Evolutionary conservation across 2,113 vertebrate species (phyloP).

Genomic region (Xiphophorus couchianus): DNA sequence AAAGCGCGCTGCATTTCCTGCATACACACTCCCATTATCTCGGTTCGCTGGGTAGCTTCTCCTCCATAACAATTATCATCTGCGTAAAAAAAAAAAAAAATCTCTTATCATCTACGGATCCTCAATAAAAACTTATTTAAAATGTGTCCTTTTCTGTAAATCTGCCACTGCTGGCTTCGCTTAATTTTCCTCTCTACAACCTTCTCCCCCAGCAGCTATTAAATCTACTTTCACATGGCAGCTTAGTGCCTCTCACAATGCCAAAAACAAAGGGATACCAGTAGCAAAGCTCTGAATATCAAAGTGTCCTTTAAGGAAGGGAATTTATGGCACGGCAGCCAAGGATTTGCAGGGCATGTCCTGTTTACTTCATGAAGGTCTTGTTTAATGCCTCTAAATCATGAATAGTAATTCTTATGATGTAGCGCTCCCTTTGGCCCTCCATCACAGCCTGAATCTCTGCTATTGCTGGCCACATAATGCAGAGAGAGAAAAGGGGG

Average conservation of each 20-base stretch:
- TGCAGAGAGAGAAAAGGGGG: constrained; percentile 2
- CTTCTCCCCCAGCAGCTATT: constrained; percentile 29
- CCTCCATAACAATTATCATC: neutral
- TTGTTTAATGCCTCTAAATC: constrained; percentile 59
- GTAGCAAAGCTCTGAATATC: constrained; percentile 63
- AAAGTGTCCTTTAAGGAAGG: constrained; percentile 61
- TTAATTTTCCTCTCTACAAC: constrained; percentile 15
- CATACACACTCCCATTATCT: neutral
- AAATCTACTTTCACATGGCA: constrained; percentile 37
- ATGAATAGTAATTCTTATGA: constrained; percentile 60
- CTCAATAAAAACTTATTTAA: constrained; percentile 1
- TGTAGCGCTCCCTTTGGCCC: constrained; percentile 47
- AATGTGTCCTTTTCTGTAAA: constrained; percentile 18
- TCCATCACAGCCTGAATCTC: constrained; percentile 45
- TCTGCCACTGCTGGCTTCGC: constrained; percentile 13
- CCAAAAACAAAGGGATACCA: constrained; percentile 60
- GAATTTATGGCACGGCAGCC: constrained; percentile 48
- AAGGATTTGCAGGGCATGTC: constrained; percentile 47
- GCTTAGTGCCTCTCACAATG: constrained; percentile 51
- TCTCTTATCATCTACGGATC: neutral
- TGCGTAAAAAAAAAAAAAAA: neutral
- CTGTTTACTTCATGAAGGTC: constrained; percentile 63
- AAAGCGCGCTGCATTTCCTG: neutral
- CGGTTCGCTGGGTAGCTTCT: neutral
- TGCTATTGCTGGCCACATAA: constrained; percentile 27